Evolutionary conservation across 2,113 vertebrate species (phyloP), one percentile per base, ranked within the genome.

Genomic region (Glareola pratincola): DNA sequence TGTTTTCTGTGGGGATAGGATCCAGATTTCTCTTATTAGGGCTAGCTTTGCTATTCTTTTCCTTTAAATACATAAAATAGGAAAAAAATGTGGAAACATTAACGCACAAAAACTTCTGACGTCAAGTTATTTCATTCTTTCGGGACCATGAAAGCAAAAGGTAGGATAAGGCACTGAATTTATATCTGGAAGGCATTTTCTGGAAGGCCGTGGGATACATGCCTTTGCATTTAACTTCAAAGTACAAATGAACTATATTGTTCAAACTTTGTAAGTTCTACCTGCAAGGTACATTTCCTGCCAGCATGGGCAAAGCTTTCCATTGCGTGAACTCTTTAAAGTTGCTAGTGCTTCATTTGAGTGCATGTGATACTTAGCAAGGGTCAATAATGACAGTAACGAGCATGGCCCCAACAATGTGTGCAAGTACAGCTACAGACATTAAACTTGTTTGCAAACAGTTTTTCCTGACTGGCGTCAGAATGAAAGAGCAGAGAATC

Each of bases 191-290:
- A 67, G 34, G 41, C 48, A 68, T 57, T 83, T 88, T 85, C 56
- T 76, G 74, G 23, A 80, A 78, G 53, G 59, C 53, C 18, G 21
- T 54, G 50, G 34, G 27, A 59, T 36, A 64, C 69, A 72, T 53
- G 84, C 36, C 12, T 80, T 78, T 94, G 45, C 37, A 29, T 92
- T 93, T 88, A 39, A 43, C 37, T 94, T 84, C 51, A 71, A 89
- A 86, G 45, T 78, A 30, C 89, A 93, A 94, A 67, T 74, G 74
- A 85, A 67, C 53, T 8, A 21, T 39, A 43, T 41, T 86, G 39
- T 53, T 84, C 27, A 74, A 86, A 59, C 51, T 15, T 73, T 86
- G 48, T 88, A 71, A 92, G 56, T 45, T 63, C 17, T 75, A 77
- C 27, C 47, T 60, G 43, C 51, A 23, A 68, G 19, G 34, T 72